Base-by-base conservation (phyloP, 2,888 invertebrate genomes). In the Pantelozetes paolii region DNA sequence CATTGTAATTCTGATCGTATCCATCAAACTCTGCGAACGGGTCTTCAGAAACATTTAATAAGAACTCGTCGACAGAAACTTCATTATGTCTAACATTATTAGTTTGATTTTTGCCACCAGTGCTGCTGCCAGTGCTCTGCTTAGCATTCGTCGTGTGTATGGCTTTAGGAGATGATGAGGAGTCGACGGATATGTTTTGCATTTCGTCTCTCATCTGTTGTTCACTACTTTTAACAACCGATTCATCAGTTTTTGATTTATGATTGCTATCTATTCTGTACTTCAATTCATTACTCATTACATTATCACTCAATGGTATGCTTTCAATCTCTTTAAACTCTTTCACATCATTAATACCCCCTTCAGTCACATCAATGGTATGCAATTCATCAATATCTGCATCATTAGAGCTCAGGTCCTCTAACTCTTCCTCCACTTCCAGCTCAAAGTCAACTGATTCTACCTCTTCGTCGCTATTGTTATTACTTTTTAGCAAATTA, bases 401-500 rank as follows among this genome's bases (percentile, higher is more conserved):
- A 32, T 50, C 73, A 15, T 40, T 40, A 28, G 28, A 50, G 13
- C 32, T 54, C 0, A 73, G 6, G 26, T 54, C 73, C 50, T 73
- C 42, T 18, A 73, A 28, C n/a, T 30, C 69, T 59, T 73, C 69
- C 20, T 69, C 69, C 11, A 71, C 32, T 54, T 73, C 73, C 32
- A 73, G 67, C n/a, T 73, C 73, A 32, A 73, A 73, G 40, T 73
- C 59, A 48, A 73, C 67, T 3, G 73, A 73, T 23, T 73, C 73
- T 20, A 73, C 62, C 23, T 67, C 67, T 40, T 67, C 67, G 13
- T 67, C 67, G 23, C 67, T 67, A 42, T 64, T 36, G 26, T 67
- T 67, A n/a, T 67, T 67, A 11, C 26, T 2, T 45, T 67, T 40
- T 36, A 67, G 18, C 20, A 15, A n/a, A 2, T 67, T 20, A 20